Evolutionary conservation across 1,140 invertebrate species (phyloP).

Genomic region (Euura lappo): DNA sequence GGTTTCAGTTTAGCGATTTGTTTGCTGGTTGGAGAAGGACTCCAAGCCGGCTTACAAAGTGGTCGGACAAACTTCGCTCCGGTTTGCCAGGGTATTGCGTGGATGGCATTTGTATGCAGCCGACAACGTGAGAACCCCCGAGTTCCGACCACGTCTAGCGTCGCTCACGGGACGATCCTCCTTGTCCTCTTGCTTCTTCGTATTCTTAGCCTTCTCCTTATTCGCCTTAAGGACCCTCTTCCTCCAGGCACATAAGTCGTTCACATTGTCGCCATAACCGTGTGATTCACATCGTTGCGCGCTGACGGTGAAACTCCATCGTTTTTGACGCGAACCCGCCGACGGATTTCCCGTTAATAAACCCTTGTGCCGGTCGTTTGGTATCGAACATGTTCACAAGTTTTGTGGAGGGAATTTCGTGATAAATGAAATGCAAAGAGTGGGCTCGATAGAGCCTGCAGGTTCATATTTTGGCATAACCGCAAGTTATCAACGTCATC

Average conservation of each 20-base stretch:
- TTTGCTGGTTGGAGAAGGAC: conserved; percentile 4
- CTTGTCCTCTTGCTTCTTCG: neutral
- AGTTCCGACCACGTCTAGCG: neutral
- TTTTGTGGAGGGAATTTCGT: too few relatives aligned
- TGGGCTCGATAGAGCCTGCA: neutral
- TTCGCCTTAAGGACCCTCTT: neutral
- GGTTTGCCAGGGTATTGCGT: neutral
- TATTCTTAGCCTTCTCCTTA: too few relatives aligned
- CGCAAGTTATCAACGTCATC: neutral
- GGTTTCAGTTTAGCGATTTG: conserved; percentile 7
- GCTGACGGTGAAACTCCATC: neutral
- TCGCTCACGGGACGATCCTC: conserved; percentile 4
- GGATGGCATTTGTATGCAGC: conserved; percentile 5
- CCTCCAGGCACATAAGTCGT: neutral
- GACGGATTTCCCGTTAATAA: too few relatives aligned
- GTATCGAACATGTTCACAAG: too few relatives aligned
- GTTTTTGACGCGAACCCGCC: too few relatives aligned
- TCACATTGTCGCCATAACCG: neutral
- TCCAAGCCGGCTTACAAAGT: neutral
- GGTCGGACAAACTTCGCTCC: neutral
- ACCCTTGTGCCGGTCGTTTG: too few relatives aligned
- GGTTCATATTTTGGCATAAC: neutral
- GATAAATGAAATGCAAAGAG: too few relatives aligned
- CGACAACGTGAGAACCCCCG: neutral
- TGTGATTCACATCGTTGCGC: neutral